A percentile compares a stretch with the other conserved stretches of the same genome.
Conservation (phyloP, 2,113 vertebrate genomes). For the Prietella phreatophila region DNA sequence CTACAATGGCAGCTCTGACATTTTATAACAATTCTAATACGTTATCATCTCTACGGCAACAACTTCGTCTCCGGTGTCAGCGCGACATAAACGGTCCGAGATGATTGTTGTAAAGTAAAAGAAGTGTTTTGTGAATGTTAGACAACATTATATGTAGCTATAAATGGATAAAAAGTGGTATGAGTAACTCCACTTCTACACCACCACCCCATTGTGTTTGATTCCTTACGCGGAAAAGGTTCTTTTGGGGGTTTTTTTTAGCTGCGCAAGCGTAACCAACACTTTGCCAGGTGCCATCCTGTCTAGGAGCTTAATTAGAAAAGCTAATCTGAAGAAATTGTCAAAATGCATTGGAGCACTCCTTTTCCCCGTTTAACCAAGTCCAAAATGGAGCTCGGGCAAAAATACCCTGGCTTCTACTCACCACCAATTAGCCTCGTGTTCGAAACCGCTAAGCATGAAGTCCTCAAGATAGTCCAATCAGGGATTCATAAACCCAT, state of each 20-base stretch:
- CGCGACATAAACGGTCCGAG: too few species aligned
- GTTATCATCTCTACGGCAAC: not conserved
- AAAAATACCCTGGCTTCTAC: not conserved
- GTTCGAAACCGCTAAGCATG: constrained; percentile 4
- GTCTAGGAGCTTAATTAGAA: constrained; percentile 1
- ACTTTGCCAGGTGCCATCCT: not conserved
- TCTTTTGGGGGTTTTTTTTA: not conserved
- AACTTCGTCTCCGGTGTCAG: not conserved
- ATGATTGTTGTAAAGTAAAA: too few species aligned
- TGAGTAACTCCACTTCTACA: not conserved
- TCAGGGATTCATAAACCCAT: not conserved
- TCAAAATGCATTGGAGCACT: not conserved
- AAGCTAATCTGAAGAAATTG: not conserved
- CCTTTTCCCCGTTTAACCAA: not conserved
- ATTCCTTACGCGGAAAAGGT: not conserved
- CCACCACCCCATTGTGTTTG: not conserved
- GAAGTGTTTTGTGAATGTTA: not conserved
- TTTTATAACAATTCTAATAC: not conserved
- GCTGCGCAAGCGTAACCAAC: not conserved
- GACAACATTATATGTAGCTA: not conserved
- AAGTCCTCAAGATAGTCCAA: not conserved
- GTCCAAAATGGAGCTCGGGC: not conserved
- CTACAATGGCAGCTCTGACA: not conserved
- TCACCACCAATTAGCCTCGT: not conserved
- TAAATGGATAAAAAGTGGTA: not conserved